phyloP scores from a whole-genome alignment of 1,140 invertebrate genomes.

The Lordiphosa stackelbergi region DNA sequence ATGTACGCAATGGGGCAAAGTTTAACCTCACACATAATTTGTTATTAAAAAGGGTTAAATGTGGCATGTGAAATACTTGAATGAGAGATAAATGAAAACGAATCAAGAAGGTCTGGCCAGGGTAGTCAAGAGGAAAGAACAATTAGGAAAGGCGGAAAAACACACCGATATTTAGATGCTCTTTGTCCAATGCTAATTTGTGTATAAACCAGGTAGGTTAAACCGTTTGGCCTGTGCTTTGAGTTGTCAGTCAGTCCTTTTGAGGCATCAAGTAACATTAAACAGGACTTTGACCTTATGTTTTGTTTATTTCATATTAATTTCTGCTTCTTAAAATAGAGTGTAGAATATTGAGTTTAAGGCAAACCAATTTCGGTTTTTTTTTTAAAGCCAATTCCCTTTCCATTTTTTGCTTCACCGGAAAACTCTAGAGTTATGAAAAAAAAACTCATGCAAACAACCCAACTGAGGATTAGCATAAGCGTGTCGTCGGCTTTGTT shows the following conservation, averaged over 20 bases:
- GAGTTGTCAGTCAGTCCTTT: no score
- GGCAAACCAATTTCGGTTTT: no score
- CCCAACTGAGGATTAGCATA: slow-evolving; percentile 46
- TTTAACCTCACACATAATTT: slow-evolving; percentile 23
- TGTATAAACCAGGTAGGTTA: no score
- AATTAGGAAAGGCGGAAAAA: neutral
- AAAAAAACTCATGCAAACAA: slow-evolving; percentile 11
- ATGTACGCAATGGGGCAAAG: slow-evolving; percentile 16
- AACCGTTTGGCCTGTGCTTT: no score
- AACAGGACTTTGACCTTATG: no score
- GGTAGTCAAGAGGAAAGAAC: neutral
- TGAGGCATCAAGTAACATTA: no score
- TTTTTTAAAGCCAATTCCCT: neutral
- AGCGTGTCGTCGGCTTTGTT: slow-evolving; percentile 33
- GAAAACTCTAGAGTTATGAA: no score
- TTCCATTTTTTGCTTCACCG: neutral
- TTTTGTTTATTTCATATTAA: no score
- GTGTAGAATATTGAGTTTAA: no score
- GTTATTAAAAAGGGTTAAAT: slow-evolving; percentile 40
- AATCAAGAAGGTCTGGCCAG: neutral
- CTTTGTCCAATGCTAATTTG: no score
- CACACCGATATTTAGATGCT: neutral
- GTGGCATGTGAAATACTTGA: slow-evolving; percentile 1
- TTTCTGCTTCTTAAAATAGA: no score
- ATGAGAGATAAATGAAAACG: neutral